Base-by-base conservation (phyloP, 2,888 invertebrate genomes). In the Chrysotoxum bicinctum region DNA sequence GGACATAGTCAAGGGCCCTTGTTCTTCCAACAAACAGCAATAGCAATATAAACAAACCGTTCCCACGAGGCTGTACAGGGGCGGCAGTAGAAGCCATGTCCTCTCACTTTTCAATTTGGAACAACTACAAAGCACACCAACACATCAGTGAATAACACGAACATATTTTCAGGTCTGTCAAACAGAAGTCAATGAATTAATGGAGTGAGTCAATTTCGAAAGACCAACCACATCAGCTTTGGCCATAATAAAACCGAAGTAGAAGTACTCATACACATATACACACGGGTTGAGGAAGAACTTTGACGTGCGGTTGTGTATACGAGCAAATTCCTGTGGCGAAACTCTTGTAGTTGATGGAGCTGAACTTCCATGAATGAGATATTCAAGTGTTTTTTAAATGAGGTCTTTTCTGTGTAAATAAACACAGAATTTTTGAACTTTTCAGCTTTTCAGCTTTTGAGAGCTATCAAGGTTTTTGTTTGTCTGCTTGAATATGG, bases 161-260 rank as follows among this genome's bases (percentile, higher is more conserved):
- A 66, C 64, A 72, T 76, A 70, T 64, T 76, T 81, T 69, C 68
- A 80, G 35, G 74, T 74, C 68, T 68, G 52, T 74, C 74, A 60
- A 80, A 52, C 68, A 80, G 60, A 58, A 77, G 66, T 77, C 77
- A 77, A 66, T 66, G 66, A 77, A 52, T 68, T 52, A 58, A 48
- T 66, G 60, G 54, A 77, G 56, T 19, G 62, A 75, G 35, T 45
- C 66, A 54, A 58, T 58, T 40, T 77, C 40, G 21, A 72, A 58
- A 58, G 58, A 58, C 58, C 58, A 58, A 19, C 35, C 3, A 19
- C 35, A 54, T 30, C 16, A 54, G 35, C 37, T 58, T 37, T 58
- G 14, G 56, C 19, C 21, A 58, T 58, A 37, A 56, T 9, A 58
- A 37, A 58, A 37, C 37, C 58, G 1, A n/a, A 54, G 16, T 30